These are phyloP conservation scores for Sylvilagus bachmani DNA, from an alignment of 2,113 vertebrate genomes.

Conservation along the genomic window DNA sequence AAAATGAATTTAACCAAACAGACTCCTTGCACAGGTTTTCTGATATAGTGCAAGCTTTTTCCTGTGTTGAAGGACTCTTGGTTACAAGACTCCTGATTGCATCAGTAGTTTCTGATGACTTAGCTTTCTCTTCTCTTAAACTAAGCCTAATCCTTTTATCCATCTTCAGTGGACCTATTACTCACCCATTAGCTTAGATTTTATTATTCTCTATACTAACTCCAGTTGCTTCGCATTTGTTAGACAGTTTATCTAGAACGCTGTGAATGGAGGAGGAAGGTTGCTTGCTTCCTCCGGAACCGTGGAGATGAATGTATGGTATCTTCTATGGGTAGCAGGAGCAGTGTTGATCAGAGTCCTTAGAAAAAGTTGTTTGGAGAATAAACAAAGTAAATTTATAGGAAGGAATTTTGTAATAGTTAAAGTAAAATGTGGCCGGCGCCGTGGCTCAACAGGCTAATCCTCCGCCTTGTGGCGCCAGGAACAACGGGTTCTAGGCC, in stretches of 20 bases:
- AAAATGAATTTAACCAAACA: slow-evolving; percentile 4
- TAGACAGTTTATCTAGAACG: background rate
- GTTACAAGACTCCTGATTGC: background rate
- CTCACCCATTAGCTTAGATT: slow-evolving; percentile 14
- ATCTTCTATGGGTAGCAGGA: background rate
- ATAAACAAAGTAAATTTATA: slow-evolving; percentile 27
- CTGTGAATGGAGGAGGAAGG: background rate
- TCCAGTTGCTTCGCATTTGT: slow-evolving; percentile 37
- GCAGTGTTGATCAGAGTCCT: background rate
- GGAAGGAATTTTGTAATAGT: slow-evolving; percentile 34
- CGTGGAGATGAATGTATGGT: slow-evolving; percentile 9
- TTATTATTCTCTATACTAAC: slow-evolving; percentile 30
- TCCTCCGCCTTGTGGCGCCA: no score
- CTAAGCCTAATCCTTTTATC: slow-evolving; percentile 41
- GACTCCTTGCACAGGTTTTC: background rate
- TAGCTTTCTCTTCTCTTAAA: slow-evolving; percentile 32
- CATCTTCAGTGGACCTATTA: slow-evolving; percentile 22
- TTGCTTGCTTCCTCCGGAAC: background rate
- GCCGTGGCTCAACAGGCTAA: no score
- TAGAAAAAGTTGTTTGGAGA: slow-evolving; percentile 22
- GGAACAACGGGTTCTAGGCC: no score
- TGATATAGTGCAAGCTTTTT: background rate
- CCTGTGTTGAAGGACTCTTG: background rate
- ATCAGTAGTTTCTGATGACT: slow-evolving; percentile 6
- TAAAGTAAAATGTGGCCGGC: slow-evolving; percentile 46